Percentiles rank a stretch among this genome's conserved stretches.
These are phyloP conservation scores for Cyclura pinguis DNA, from an alignment of 2,797 vertebrate species.

Conservation along the genomic window DNA sequence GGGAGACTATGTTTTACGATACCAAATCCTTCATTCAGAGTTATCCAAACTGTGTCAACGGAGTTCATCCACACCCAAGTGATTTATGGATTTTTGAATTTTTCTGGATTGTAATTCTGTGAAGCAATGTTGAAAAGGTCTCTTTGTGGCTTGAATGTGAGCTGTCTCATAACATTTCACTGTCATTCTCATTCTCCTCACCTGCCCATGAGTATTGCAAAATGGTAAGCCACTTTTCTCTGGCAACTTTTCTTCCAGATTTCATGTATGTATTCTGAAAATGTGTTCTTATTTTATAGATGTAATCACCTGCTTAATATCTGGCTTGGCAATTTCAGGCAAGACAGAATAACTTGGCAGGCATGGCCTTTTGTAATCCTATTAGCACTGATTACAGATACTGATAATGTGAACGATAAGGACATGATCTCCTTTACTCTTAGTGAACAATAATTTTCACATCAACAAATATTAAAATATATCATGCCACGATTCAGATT, in stretches of 20 bases:
- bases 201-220: background rate
- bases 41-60: background rate
- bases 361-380: background rate
- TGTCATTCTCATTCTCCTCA: background rate
- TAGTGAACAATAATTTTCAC: conserved; percentile 1
- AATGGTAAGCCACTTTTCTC: background rate
- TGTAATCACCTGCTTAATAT: conserved; percentile 1
- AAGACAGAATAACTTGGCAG: background rate
- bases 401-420: background rate
- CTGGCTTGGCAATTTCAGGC: conserved; percentile 7
- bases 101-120: background rate
- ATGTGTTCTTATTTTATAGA: conserved; percentile 1
- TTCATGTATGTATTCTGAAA: background rate
- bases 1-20: background rate
- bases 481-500: conserved; percentile 1
- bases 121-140: background rate
- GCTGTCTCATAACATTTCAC: background rate
- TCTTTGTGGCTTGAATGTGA: background rate
- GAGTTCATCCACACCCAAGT: background rate
- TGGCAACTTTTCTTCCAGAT: background rate
- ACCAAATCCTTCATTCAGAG: background rate
- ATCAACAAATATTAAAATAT: background rate
- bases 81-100: background rate
- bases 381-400: background rate
- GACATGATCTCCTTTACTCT: background rate